These are phyloP conservation scores for Florisuga fusca DNA, from an alignment of 2,797 vertebrate genomes.

Conservation along the genomic window DNA sequence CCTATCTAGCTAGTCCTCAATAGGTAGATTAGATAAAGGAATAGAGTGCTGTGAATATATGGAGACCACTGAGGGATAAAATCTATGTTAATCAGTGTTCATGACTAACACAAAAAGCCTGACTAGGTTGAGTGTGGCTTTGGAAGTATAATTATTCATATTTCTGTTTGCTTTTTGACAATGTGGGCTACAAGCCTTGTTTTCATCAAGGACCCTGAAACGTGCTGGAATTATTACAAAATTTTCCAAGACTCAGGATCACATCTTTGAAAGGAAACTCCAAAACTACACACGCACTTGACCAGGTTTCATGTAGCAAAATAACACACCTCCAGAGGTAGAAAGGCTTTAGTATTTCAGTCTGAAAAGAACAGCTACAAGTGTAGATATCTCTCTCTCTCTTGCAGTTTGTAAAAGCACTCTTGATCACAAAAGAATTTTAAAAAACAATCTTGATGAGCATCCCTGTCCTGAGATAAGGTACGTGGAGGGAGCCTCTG, in stretches of 20 bases:
- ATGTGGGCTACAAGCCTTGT: not conserved
- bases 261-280: not conserved
- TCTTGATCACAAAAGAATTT: not conserved
- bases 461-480: accelerated
- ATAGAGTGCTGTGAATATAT: not conserved
- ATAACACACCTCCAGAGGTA: not conserved
- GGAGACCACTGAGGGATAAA: not conserved
- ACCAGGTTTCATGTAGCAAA: not conserved
- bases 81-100: not conserved
- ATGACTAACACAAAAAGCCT: not conserved
- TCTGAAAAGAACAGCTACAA: not conserved
- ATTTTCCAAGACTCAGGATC: not conserved
- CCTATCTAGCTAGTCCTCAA: not conserved
- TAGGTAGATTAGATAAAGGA: not conserved
- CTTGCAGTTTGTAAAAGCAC: not conserved
- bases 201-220: not conserved
- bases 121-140: not conserved
- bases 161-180: not conserved
- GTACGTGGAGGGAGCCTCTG: not conserved
- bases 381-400: not conserved
- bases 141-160: not conserved
- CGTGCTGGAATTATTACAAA: not conserved
- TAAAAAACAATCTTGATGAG: not conserved
- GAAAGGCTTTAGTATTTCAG: not conserved
- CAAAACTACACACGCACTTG: not conserved